These are phyloP conservation scores for Hirtodrosophila trivittata DNA, from an alignment of 2,888 invertebrate genomes.

Conservation along the genomic window DNA sequence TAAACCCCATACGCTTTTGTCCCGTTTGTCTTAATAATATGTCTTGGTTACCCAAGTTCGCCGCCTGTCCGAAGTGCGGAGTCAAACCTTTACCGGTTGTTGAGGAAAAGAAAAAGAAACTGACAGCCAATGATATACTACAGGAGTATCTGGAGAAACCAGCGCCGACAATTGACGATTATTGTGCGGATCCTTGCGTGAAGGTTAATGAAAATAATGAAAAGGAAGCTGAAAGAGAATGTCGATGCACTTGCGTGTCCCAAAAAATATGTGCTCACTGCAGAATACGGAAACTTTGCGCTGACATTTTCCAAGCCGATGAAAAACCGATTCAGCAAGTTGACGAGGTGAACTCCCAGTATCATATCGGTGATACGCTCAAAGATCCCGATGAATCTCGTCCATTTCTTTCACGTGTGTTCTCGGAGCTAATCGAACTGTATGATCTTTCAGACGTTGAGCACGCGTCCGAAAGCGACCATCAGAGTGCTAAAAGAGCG, in stretches of 20 bases:
- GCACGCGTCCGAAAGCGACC: no score
- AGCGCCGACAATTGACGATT: conserved; percentile 26
- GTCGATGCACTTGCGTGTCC: conserved; percentile 68
- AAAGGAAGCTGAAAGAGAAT: neutral
- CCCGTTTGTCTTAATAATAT: conserved; percentile 81
- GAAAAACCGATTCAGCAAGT: no score
- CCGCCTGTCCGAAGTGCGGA: conserved; percentile 81
- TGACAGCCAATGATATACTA: conserved; percentile 76
- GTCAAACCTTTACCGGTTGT: conserved; percentile 76
- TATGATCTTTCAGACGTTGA: no score
- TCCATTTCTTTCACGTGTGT: conserved; percentile 69
- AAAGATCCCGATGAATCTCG: conserved; percentile 28
- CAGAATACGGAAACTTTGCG: conserved; percentile 69
- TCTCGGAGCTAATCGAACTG: conserved; percentile 69
- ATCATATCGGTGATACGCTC: neutral
- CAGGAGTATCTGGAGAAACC: conserved; percentile 66
- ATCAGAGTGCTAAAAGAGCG: no score
- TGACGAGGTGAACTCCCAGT: neutral
- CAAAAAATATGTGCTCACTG: conserved; percentile 74
- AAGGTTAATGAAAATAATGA: conserved; percentile 5
- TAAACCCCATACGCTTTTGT: conserved; percentile 70
- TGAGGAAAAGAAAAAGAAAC: conserved; percentile 65
- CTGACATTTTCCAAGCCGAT: conserved; percentile 46
- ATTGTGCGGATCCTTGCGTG: conserved; percentile 53
- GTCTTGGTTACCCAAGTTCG: conserved; percentile 83